These are phyloP conservation scores for Galeopsomyia nigrocyanea DNA, from an alignment of 2,888 invertebrate species.

Conservation along the genomic window DNA sequence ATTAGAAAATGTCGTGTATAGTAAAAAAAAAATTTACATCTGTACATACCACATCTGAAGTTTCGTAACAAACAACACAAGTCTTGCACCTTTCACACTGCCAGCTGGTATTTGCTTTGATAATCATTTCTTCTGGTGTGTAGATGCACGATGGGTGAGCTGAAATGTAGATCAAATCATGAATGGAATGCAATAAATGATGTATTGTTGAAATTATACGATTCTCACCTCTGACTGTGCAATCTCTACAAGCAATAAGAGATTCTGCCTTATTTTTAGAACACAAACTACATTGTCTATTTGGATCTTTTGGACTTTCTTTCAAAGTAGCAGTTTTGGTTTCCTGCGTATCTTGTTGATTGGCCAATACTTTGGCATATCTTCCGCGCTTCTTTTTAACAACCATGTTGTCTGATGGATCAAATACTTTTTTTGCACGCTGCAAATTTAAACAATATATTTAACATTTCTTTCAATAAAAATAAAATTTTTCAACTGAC, in stretches of 20 bases:
- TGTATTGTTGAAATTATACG: slow-evolving; percentile 20
- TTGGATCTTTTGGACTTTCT: slow-evolving; percentile 60
- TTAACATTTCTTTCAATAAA: background rate
- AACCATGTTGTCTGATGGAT: slow-evolving; percentile 86
- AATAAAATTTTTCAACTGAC: slow-evolving; percentile 49
- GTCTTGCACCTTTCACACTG: slow-evolving; percentile 93
- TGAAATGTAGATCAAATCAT: slow-evolving; percentile 57
- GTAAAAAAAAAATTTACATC: background rate
- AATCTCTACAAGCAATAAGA: slow-evolving; percentile 79
- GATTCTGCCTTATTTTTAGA: slow-evolving; percentile 70
- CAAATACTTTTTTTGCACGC: slow-evolving; percentile 88
- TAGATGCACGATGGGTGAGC: slow-evolving; percentile 80
- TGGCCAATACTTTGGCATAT: slow-evolving; percentile 61
- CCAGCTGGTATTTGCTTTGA: slow-evolving; percentile 81
- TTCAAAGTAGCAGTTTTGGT: slow-evolving; percentile 54
- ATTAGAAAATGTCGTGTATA: slow-evolving; percentile 1
- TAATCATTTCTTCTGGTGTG: slow-evolving; percentile 75
- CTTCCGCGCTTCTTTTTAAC: slow-evolving; percentile 80
- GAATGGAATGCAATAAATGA: slow-evolving; percentile 32
- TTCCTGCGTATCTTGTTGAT: slow-evolving; percentile 69
- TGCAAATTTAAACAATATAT: slow-evolving; percentile 52
- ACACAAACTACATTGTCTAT: slow-evolving; percentile 64
- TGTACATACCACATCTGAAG: slow-evolving; percentile 78
- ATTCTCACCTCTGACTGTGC: slow-evolving; percentile 76
- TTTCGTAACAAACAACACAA: slow-evolving; percentile 86